Evolutionary conservation across 1,140 invertebrate species (phyloP), one percentile per base, ranked within the genome.

Genomic region (Caerostris darwini): DNA sequence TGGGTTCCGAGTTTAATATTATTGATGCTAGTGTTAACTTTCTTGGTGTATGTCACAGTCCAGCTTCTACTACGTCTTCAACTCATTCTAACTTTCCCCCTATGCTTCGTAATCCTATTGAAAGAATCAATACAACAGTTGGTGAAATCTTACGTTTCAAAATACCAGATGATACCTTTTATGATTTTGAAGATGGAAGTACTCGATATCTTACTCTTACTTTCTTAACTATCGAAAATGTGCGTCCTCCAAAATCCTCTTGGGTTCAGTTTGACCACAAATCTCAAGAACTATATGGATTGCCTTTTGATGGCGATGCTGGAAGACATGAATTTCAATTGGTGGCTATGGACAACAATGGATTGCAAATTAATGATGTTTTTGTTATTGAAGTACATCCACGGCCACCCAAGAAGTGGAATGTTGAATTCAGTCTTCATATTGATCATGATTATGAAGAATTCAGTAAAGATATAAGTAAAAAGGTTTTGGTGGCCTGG

Each of bases 181-280:
- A 97, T 95, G 99, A 99, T 96, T 97, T 97, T 2, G 98, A 99
- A 96, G 98, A 98, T 96, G 97, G 97, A 34, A 97, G 97, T 92
- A 97, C 98, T 0, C 96, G 97, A 59, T 97, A 97, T 92, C 96
- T 99, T 95, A 97, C 97, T 82, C 97, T 99, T 94, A 97, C 97
- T 3, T 96, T 99, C 0, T 96, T 98, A 14, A 98, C 97, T 58
- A 97, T 97, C 77, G 97, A 98, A 94, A 96, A 97, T 81, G 97
- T 97, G 10, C 96, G 97, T 86, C 96, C 98, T 56, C 96, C 97
- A 2, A 92, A 96, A 0, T 96, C 97, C n/a, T 97, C 98, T 95
- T 99, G 98, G 98, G 96, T 99, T 81, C 98, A 98, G 96, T 99
- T 99, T 95, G 98, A 99, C 95, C 96, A 96, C 3, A 98, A 97